Percentiles rank a stretch among this genome's conserved stretches.
These are phyloP conservation scores for Anguilla megastoma DNA, from an alignment of 2,797 vertebrate species.

Conservation along the genomic window DNA sequence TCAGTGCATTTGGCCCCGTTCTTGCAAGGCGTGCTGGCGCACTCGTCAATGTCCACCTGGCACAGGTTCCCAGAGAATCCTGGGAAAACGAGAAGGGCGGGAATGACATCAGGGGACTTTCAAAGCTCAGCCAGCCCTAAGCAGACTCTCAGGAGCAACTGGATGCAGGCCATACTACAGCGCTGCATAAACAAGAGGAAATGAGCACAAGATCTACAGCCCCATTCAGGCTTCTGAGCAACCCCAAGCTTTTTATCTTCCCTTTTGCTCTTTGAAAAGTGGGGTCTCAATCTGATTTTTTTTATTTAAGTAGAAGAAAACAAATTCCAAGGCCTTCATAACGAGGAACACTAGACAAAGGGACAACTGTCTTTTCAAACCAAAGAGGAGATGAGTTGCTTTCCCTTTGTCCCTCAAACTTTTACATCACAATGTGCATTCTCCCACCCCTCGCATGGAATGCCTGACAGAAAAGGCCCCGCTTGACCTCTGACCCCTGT, in stretches of 20 bases:
- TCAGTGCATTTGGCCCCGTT: constrained; percentile 93
- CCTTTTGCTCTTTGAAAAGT: constrained; percentile 46
- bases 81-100: constrained; percentile 58
- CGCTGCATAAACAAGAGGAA: not conserved
- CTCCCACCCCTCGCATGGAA: constrained; percentile 50
- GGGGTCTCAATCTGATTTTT: constrained; percentile 17
- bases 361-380: constrained; percentile 67
- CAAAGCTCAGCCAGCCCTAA: not conserved
- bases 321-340: constrained; percentile 71
- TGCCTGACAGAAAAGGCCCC: constrained; percentile 56
- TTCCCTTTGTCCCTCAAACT: constrained; percentile 68
- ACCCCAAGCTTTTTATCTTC: constrained; percentile 42
- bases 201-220: constrained; percentile 60
- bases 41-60: constrained; percentile 91
- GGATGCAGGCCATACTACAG: not conserved
- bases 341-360: constrained; percentile 70
- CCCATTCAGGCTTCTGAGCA: constrained; percentile 58
- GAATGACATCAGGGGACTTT: not conserved
- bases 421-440: constrained; percentile 78
- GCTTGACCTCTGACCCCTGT: constrained; percentile 63
- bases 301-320: constrained; percentile 39
- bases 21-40: constrained; percentile 93
- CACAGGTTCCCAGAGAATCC: constrained; percentile 90
- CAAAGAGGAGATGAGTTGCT: constrained; percentile 67
- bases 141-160: not conserved